Base-by-base conservation (phyloP, 2,888 invertebrate genomes). In the Leptodirus hochenwartii region DNA sequence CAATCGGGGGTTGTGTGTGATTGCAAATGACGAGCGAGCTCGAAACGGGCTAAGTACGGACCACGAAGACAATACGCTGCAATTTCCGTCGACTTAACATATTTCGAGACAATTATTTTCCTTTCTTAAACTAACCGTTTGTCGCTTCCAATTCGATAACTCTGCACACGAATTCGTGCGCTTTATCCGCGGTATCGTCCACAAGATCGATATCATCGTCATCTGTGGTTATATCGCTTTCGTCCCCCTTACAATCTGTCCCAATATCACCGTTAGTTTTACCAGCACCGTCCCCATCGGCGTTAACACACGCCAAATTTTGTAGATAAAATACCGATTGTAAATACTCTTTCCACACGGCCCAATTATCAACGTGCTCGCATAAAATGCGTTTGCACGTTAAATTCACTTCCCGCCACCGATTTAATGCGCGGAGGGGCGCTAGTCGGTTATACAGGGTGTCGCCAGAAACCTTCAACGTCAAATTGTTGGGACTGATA, bases 21-120 rank as follows among this genome's bases (percentile, higher is more conserved):
- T n/a, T n/a, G n/a, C 46, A 72, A 61, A 38, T 66, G 64, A 44
- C 60, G 68, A 58, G 70, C 72, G 15, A 84, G 53, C 47, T 88
- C 82, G 37, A 91, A 58, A 16, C 77, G 66, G 4, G 87, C 88
- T 42, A 91, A 61, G 52, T 78, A 80, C 0, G 90, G 87, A 0
- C 85, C 88, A 36, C 90, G 58, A 15, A 75, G 56, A 12, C 60
- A 57, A 36, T 61, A 62, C 12, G 65, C 53, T 52, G 29, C 15
- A 41, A 44, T 25, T 15, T 11, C 12, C 11, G 15, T 30, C 24
- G 6, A 15, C 29, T 29, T 25, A 37, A n/a, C 5, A 16, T 13
- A 27, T n/a, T n/a, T n/a, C n/a, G n/a, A n/a, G n/a, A n/a, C n/a
- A n/a, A n/a, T n/a, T n/a, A n/a, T n/a, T n/a, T n/a, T n/a, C n/a